Conservation (phyloP, 2,888 invertebrate species). For the Monoplex corrugatus region DNA sequence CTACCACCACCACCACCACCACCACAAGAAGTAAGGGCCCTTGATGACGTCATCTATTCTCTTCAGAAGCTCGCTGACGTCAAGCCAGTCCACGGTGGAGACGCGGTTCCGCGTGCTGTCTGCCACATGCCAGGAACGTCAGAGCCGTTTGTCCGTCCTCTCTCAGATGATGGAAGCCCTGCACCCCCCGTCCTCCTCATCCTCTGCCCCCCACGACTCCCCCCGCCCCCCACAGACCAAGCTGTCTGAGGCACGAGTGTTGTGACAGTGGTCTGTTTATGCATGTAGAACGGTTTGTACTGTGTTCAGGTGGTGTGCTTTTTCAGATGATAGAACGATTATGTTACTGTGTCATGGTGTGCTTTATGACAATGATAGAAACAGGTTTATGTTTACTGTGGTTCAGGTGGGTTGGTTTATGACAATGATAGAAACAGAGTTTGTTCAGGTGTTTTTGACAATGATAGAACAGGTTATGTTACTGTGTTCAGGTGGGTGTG, state of each 20-base stretch:
- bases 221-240: background rate
- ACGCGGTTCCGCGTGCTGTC: slow-evolving; percentile 45
- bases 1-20: background rate
- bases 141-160: slow-evolving; percentile 30
- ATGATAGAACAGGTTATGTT: too few species aligned
- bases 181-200: background rate
- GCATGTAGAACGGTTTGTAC: too few species aligned
- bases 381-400: too few species aligned
- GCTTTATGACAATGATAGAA: too few species aligned
- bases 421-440: too few species aligned
- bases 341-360: too few species aligned
- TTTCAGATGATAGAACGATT: too few species aligned
- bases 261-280: background rate
- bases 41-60: background rate
- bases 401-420: too few species aligned
- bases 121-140: slow-evolving; percentile 47
- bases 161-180: background rate
- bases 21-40: too few species aligned
- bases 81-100: slow-evolving; percentile 43
- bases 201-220: background rate
- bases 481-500: too few species aligned
- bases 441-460: too few species aligned
- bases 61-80: slow-evolving; percentile 39
- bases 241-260: background rate
- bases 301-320: too few species aligned